Conservation (phyloP, 2,888 invertebrate genomes). For the Drosophila hawaiiensis region DNA sequence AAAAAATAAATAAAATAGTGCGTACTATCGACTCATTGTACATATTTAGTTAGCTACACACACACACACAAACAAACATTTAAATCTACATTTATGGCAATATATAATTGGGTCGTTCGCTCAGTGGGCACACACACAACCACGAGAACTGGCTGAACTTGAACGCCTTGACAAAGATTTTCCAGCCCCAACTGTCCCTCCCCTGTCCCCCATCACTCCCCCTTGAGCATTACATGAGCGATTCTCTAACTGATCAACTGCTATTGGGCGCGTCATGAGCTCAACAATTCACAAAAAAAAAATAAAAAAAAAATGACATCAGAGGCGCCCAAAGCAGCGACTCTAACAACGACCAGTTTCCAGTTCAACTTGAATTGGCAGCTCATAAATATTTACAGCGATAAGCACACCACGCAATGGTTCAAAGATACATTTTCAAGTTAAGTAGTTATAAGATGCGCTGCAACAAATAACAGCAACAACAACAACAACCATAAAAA, state of each 20-base stretch:
- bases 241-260: conserved; percentile 27
- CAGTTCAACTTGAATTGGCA: conserved; percentile 77
- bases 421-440: conserved; percentile 40
- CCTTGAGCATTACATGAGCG: conserved; percentile 21
- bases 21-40: background rate
- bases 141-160: conserved; percentile 49
- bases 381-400: conserved; percentile 75
- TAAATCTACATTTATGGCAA: conserved; percentile 17
- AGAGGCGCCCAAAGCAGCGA: conserved; percentile 18
- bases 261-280: conserved; percentile 64
- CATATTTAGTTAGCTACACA: background rate
- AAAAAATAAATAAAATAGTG: background rate
- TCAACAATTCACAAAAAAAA: conserved; percentile 45
- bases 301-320: conserved; percentile 35
- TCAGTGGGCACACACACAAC: conserved; percentile 4
- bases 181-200: conserved; percentile 10
- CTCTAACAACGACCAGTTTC: conserved; percentile 34
- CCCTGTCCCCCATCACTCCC: background rate
- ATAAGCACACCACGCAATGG: conserved; percentile 35
- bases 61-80: conserved; percentile 1
- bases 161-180: conserved; percentile 64
- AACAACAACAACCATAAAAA: background rate
- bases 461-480: conserved; percentile 6
- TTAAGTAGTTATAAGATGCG: conserved; percentile 36
- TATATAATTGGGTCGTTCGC: conserved; percentile 62